Evolutionary conservation across 2,797 vertebrate genomes (phyloP).

Genomic region (Acanthis flammea): DNA sequence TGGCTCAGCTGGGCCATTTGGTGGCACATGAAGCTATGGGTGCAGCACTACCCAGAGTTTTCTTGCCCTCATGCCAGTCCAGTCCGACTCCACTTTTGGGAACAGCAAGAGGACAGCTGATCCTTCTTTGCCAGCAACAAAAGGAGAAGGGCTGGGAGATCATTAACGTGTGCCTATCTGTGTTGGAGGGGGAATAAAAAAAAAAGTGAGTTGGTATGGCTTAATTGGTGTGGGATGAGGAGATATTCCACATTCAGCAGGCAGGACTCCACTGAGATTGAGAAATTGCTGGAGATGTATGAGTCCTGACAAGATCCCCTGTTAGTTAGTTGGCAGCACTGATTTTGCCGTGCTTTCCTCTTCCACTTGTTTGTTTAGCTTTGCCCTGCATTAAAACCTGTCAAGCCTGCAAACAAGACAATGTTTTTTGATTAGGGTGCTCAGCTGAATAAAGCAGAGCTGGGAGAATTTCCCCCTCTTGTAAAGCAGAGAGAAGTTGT

Average conservation of each 20-base stretch:
- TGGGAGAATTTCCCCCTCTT: not conserved
- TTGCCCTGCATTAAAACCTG: conserved; percentile 38
- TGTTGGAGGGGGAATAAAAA: not conserved
- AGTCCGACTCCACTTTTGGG: conserved; percentile 1
- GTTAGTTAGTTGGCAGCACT: not conserved
- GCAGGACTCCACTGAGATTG: conserved; percentile 7
- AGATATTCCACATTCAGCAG: not conserved
- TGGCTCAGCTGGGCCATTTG: not conserved
- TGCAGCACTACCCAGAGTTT: not conserved
- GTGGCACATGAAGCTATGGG: not conserved
- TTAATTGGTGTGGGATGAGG: conserved; percentile 42
- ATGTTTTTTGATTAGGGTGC: conserved; percentile 6
- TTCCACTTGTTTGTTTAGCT: conserved; percentile 25
- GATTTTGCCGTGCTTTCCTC: conserved; percentile 2
- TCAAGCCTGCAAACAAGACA: conserved; percentile 4
- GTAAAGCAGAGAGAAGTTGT: not conserved
- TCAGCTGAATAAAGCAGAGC: not conserved
- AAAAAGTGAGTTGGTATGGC: not conserved
- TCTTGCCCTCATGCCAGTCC: not conserved
- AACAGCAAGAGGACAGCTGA: not conserved
- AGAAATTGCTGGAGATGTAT: conserved; percentile 43
- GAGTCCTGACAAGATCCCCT: not conserved
- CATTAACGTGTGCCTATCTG: not conserved
- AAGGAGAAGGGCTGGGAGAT: not conserved
- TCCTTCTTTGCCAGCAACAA: not conserved